A percentile compares a stretch with the other conserved stretches of the same genome.
Evolutionary conservation across 2,797 vertebrate genomes (phyloP).

Genomic region (Euthynnus affinis): DNA sequence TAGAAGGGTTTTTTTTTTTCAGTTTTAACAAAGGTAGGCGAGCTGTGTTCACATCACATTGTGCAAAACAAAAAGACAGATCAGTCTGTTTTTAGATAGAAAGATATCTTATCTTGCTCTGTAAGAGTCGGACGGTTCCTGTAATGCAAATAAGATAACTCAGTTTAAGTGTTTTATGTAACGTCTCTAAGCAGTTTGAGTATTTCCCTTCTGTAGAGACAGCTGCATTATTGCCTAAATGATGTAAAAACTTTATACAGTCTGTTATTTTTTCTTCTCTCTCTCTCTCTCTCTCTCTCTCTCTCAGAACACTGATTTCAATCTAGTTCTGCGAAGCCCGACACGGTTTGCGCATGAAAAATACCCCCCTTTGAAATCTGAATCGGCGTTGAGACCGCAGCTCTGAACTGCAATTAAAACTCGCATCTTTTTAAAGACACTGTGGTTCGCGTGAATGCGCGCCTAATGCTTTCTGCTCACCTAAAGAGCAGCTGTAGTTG

Average conservation of each 20-base stretch:
- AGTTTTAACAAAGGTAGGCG: too few relatives aligned
- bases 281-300: too few relatives aligned
- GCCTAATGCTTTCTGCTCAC: conserved; percentile 56
- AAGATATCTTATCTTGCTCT: neutral
- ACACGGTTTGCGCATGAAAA: conserved; percentile 22
- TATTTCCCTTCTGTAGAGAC: neutral
- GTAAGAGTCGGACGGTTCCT: neutral
- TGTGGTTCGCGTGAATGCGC: conserved; percentile 41
- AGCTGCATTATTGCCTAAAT: neutral
- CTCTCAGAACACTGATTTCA: neutral
- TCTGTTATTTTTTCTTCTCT: too few relatives aligned
- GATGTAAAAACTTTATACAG: neutral
- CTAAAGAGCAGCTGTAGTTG: conserved; percentile 72
- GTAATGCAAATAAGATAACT: too few relatives aligned
- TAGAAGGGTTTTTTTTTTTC: neutral
- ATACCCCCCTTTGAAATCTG: conserved; percentile 25
- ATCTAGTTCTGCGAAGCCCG: conserved; percentile 8
- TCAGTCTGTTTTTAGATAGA: neutral
- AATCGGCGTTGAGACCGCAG: conserved; percentile 32
- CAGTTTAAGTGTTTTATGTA: neutral
- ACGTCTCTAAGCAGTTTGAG: neutral
- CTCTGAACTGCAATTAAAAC: conserved; percentile 56
- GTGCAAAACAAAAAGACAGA: neutral
- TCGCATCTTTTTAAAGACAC: conserved; percentile 60
- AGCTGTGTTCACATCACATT: neutral